Base-by-base conservation (phyloP, 2,888 invertebrate species). In the Cheilosia scutellata region DNA sequence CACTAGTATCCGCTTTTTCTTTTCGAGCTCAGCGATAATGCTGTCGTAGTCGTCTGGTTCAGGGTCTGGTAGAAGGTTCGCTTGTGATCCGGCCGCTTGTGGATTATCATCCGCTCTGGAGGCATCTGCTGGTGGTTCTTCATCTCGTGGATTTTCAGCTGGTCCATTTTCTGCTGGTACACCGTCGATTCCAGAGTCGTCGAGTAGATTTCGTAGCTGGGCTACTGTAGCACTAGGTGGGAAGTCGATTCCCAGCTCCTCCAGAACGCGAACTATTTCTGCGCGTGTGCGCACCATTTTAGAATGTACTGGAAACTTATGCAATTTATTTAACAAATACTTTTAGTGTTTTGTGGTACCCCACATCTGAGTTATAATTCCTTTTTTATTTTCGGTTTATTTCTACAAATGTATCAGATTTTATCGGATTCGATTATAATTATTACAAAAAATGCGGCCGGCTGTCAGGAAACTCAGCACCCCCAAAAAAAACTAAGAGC, bases 231-330 rank as follows among this genome's bases (percentile, higher is more conserved):
- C 49, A 20, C 20, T 49, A 6, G 25, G 20, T 49, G 25, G 49
- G 20, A 49, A 49, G 20, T 49, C 49, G 20, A 49, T 49, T 49
- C 9, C 49, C 9, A 20, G 6, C 20, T 49, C 49, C 20, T 47
- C 47, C n/a, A 47, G 47, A n/a, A 47, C n/a, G 1, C 49, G 49
- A 49, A 20, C 6, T 49, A 25, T 49, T 9, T 20, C 9, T 49
- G 49, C 49, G 5, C 49, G 49, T 49, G 49, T 49, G 49, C 49
- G 49, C 7, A 49, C 49, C 49, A 49, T 49, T 9, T 49, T 20
- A 7, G 7, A 33, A 33, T 7, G 7, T 7, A 9, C 9, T 2
- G 7, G 0, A 9, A 33, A 33, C 2, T 33, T 33, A 33, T 7
- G 7, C 20, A 20, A 33, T 33, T 33, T 33, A 3, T 33, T 33